Base-by-base conservation (phyloP, 2,888 invertebrate species). In the Cynaeus angustus region DNA sequence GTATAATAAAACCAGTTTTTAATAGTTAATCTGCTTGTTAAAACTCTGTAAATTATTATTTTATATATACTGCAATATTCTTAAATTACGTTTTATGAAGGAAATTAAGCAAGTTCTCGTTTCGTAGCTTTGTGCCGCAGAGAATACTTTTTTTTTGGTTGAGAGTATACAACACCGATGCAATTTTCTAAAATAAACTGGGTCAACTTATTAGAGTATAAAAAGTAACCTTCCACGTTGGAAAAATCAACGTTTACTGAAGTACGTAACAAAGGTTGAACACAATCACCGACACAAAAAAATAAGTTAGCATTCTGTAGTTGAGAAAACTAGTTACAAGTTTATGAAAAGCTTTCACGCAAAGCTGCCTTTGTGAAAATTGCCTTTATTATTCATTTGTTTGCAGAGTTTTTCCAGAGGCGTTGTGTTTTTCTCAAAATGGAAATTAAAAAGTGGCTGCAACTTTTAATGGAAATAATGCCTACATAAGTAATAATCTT, bases 331-430 rank as follows among this genome's bases (percentile, higher is more conserved):
- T 69, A 56, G 52, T 65, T 69, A 55, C 58, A 65, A 69, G 68
- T 68, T 62, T 68, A 68, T 68, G 68, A 68, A 68, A 68, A 48
- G 64, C 43, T 58, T 64, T 64, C 62, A 68, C 52, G 56, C 50
- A 64, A 64, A 64, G 53, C 45, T 53, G 61, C 61, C 61, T 68
- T 61, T 43, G 53, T 37, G 26, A n/a, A 61, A 50, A 61, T 61
- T 61, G 48, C 50, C 61, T 61, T 62, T 45, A 37, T 62, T 62
- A 67, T 61, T 43, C 52, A 52, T 59, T 46, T 59, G 46, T 61
- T 61, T 48, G 48, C 1, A 1, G 38, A 37, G 33, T 48, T 48
- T 53, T 53, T 53, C 14, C 50, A 26, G 10, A 37, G 41, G 9
- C 37, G 55, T 4, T 56, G 21, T 13, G 38, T 10, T 45, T 59